Evolutionary conservation across 2,113 vertebrate species (phyloP).

Genomic region (Pampusana beccarii): DNA sequence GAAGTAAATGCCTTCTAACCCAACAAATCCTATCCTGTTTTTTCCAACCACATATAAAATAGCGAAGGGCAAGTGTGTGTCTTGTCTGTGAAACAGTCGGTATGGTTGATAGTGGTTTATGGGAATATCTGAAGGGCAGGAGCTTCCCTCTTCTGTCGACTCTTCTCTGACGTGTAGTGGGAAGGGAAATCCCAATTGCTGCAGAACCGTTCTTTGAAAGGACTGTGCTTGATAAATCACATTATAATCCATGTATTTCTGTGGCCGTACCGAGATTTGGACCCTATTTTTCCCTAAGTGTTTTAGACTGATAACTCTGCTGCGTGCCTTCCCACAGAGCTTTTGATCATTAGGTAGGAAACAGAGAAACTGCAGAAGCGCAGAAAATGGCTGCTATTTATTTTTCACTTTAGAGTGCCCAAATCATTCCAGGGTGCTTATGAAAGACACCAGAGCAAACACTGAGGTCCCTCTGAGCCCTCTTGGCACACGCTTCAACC

Average conservation of each 20-base stretch:
- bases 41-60: not conserved
- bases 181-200: not conserved
- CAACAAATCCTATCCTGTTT: not conserved
- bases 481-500: accelerated
- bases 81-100: not conserved
- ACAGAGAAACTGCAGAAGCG: not conserved
- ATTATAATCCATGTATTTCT: not conserved
- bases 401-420: not conserved
- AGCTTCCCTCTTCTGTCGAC: not conserved
- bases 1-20: not conserved
- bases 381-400: not conserved
- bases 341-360: not conserved
- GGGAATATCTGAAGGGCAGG: not conserved
- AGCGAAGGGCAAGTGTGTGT: not conserved
- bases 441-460: not conserved
- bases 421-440: accelerated
- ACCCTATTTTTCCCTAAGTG: not conserved
- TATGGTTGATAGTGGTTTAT: not conserved
- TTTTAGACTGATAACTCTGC: not conserved
- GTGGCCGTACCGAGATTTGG: not conserved
- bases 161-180: not conserved
- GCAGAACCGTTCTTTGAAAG: not conserved
- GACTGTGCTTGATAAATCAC: not conserved
- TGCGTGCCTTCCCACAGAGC: not conserved
- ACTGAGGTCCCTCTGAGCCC: not conserved